phyloP scores from a whole-genome alignment of 2,888 invertebrate genomes.

The Volucella inanis region DNA sequence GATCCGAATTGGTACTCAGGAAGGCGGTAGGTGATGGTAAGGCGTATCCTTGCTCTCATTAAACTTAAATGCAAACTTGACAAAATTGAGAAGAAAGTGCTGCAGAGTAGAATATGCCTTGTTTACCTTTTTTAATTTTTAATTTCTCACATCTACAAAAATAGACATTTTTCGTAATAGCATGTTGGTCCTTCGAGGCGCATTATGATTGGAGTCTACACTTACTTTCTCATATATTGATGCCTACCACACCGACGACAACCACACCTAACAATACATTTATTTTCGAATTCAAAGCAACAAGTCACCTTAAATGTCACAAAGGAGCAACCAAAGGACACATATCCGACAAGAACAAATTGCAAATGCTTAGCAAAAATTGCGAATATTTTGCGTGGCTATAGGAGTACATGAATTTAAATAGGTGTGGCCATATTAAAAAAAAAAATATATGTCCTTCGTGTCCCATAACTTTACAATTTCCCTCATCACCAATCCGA shows the following conservation, averaged over 20 bases:
- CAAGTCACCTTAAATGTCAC: slow-evolving; percentile 33
- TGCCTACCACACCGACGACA: neutral
- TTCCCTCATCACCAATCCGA: slow-evolving; percentile 40
- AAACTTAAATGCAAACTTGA: too few species aligned
- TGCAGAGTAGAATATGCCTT: too few species aligned
- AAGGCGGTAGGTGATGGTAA: too few species aligned
- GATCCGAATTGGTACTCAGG: too few species aligned
- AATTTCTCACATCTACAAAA: too few species aligned
- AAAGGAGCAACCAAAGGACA: slow-evolving; percentile 48
- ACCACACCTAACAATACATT: neutral
- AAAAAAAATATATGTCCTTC: slow-evolving; percentile 28
- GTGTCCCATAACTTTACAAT: slow-evolving; percentile 59
- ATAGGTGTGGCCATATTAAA: slow-evolving; percentile 52
- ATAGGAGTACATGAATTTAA: slow-evolving; percentile 53
- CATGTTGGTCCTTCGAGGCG: slow-evolving; percentile 23
- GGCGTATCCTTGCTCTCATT: too few species aligned
- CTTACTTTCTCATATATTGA: neutral
- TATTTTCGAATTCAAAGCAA: slow-evolving; percentile 30
- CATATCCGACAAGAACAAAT: slow-evolving; percentile 32
- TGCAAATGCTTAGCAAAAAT: slow-evolving; percentile 43
- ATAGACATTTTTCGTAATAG: too few species aligned
- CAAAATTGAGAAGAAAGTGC: too few species aligned
- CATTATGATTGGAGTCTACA: neutral
- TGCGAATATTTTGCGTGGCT: slow-evolving; percentile 58
- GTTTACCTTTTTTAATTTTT: too few species aligned